Base-by-base conservation (phyloP, 2,888 invertebrate species). In the Acheta domesticus region DNA sequence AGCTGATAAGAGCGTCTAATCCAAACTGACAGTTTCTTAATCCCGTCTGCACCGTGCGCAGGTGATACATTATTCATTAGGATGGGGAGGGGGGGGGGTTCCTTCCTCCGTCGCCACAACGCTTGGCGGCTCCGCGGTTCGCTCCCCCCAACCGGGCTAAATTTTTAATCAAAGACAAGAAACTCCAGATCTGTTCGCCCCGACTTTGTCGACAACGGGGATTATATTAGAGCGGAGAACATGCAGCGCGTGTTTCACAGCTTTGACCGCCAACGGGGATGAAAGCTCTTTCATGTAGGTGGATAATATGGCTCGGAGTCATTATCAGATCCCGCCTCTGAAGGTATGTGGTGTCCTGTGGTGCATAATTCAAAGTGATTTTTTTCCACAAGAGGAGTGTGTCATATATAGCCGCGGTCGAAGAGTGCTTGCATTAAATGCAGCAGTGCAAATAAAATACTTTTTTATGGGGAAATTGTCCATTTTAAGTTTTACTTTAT, bases 141-240 rank as follows among this genome's bases (percentile, higher is more conserved):
- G 36, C n/a, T 62, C 12, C 3, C 62, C 3, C 62, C 62, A n/a
- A 62, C 62, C 62, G n/a, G 16, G 62, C 62, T 62, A n/a, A 62
- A 62, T 62, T 62, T 62, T 62, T 62, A 62, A 62, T 62, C 62
- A 62, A 62, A 62, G 62, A 62, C 62, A 62, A 62, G 62, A 62
- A 62, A 62, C 62, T 62, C 16, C 16, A 62, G 62, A 62, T 62
- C 62, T 36, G 36, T 36, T 36, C 5, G 36, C 36, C 62, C 14
- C n/a, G 62, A n/a, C 62, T 62, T 62, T 62, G 62, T 62, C n/a
- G n/a, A n/a, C n/a, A 14, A n/a, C 62, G n/a, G n/a, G 62, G 62
- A 62, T 62, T 62, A 62, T n/a, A 62, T 62, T 62, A 62, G n/a
- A 36, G 36, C 5, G 62, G n/a, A 62, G 62, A 62, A 62, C 14